phyloP scores from a whole-genome alignment of 2,888 invertebrate genomes.

The Epirrhoe alternata region DNA sequence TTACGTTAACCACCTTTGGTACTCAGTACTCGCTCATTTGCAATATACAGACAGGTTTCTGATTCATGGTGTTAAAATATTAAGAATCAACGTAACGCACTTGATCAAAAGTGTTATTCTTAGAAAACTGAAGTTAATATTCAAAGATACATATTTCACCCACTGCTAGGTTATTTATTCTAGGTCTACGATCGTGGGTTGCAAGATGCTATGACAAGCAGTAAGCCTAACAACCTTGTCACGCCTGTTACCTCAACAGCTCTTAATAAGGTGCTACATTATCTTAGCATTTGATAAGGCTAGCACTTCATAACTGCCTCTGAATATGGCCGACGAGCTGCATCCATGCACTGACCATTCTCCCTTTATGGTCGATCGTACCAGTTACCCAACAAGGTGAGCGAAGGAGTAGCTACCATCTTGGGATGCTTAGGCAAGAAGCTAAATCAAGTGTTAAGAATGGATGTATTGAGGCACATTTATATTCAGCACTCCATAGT shows the following conservation, averaged over 20 bases:
- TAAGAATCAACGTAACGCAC: constrained; percentile 2
- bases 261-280: constrained; percentile 53
- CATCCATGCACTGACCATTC: constrained; percentile 52
- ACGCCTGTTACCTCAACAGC: constrained; percentile 44
- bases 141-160: not conserved
- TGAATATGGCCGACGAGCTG: constrained; percentile 52
- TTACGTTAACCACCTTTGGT: constrained; percentile 50
- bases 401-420: constrained; percentile 61
- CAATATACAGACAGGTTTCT: constrained; percentile 34
- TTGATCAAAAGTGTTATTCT: constrained; percentile 14
- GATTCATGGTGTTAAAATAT: constrained; percentile 34
- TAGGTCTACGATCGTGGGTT: not conserved
- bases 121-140: not conserved
- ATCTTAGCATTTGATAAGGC: constrained; percentile 59
- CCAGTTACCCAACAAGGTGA: constrained; percentile 68
- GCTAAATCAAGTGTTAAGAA: constrained; percentile 43
- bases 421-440: constrained; percentile 47
- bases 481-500: constrained; percentile 45
- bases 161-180: not conserved
- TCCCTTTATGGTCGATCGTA: constrained; percentile 52
- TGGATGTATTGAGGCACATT: constrained; percentile 43
- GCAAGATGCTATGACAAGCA: not conserved
- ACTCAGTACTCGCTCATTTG: constrained; percentile 39
- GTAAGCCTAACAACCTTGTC: constrained; percentile 46
- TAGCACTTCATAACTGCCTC: constrained; percentile 56